Percentiles rank a stretch among this genome's conserved stretches.
These are phyloP conservation scores for Apomyelois bistriatella DNA, from an alignment of 2,888 invertebrate species.

Conservation along the genomic window DNA sequence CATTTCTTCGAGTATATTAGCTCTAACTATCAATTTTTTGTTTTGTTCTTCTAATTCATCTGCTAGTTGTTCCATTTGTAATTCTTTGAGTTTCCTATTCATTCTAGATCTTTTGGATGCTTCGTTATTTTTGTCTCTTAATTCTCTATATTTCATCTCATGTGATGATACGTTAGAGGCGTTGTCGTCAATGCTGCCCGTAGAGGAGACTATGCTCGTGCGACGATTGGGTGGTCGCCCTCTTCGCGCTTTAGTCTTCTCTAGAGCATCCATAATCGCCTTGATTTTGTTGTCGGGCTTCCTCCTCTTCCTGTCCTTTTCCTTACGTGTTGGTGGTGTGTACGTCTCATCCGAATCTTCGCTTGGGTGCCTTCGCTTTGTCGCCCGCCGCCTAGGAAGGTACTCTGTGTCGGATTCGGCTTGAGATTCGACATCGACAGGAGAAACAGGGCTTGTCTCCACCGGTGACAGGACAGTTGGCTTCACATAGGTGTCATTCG, in stretches of 20 bases:
- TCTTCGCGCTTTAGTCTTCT: constrained; percentile 60
- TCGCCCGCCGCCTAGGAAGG: constrained; percentile 29
- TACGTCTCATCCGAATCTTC: constrained; percentile 72
- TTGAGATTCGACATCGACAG: constrained; percentile 65
- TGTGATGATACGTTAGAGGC: constrained; percentile 59
- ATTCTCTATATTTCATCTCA: constrained; percentile 82
- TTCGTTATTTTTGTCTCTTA: constrained; percentile 88
- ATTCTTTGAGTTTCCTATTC: constrained; percentile 82
- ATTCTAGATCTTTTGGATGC: constrained; percentile 87
- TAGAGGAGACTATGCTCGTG: constrained; percentile 65
- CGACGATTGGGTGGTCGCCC: constrained; percentile 79
- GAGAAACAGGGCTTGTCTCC: constrained; percentile 44
- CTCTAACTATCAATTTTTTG: constrained; percentile 81
- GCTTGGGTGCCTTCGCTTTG: constrained; percentile 29
- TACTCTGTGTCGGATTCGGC: constrained; percentile 65
- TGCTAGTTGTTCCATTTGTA: constrained; percentile 76
- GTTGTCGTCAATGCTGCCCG: constrained; percentile 65
- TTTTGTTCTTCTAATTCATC: constrained; percentile 82
- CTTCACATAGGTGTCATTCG: constrained; percentile 31
- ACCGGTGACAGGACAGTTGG: constrained; percentile 41
- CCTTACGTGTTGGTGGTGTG: constrained; percentile 57
- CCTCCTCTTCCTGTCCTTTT: constrained; percentile 52
- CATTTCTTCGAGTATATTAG: constrained; percentile 84
- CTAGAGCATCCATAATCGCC: constrained; percentile 66
- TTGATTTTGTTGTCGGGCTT: constrained; percentile 63